Evolutionary conservation across 2,888 invertebrate species (phyloP).

Genomic region (Eremobia ochroleuca): DNA sequence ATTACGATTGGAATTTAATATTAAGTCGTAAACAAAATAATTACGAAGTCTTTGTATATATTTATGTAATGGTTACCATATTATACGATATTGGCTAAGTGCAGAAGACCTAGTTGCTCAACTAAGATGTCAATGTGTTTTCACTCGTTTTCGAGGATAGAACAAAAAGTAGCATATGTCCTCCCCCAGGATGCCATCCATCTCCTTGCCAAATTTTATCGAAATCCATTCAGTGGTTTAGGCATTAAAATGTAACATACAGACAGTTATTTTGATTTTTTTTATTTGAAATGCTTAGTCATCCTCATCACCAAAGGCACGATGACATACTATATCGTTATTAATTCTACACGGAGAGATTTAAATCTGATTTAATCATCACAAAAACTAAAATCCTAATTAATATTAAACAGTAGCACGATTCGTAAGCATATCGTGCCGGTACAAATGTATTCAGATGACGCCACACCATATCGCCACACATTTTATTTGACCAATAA

Average conservation of each 20-base stretch:
- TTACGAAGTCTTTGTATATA: background rate
- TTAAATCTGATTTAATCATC: background rate
- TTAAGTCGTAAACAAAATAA: conserved; percentile 11
- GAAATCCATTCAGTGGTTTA: background rate
- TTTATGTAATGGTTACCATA: background rate
- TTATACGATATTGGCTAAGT: background rate
- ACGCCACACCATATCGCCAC: conserved; percentile 50
- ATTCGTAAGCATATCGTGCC: conserved; percentile 4
- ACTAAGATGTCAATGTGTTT: background rate
- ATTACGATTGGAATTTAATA: conserved; percentile 2
- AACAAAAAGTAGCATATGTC: too few species aligned
- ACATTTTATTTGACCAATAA: conserved; percentile 52
- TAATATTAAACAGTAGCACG: background rate
- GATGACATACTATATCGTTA: background rate
- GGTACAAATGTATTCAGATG: conserved; percentile 35
- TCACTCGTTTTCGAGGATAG: too few species aligned
- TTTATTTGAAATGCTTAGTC: background rate
- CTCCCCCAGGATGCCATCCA: background rate
- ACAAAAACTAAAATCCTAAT: conserved; percentile 8
- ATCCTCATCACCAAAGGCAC: background rate
- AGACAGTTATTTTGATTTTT: background rate
- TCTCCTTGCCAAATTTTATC: background rate
- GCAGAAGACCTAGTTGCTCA: background rate
- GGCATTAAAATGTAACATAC: background rate
- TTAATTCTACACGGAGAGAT: background rate